Base-by-base conservation (phyloP, 2,888 invertebrate genomes). In the Troides helena region DNA sequence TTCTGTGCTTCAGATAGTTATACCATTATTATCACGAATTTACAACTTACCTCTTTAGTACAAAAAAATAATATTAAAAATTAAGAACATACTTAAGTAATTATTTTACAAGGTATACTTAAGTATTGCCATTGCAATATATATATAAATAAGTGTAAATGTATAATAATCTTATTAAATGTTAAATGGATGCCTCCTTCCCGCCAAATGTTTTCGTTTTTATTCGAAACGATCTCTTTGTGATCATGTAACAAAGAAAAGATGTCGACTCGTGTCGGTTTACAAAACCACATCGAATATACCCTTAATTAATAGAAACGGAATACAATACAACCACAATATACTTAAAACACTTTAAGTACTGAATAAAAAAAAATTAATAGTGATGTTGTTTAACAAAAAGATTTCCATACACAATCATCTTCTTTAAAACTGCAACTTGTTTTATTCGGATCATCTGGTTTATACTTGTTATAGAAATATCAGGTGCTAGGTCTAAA, bases 301-400 rank as follows among this genome's bases (percentile, higher is more conserved):
- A 74, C 77, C 81, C 75, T 74, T 80, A 81, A 83, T 83, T 83
- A 81, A 76, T 60, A 70, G 76, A 75, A 53, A 53, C 53, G 18
- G 18, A 50, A 21, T 73, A 78, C 78, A 81, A 79, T 77, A 85
- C 83, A 85, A 85, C 87, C 85, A 75, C 88, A 88, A 84, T 76
- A 77, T 73, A 80, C 76, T 72, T 73, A 74, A 76, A 56, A 60
- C 76, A 69, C 79, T 78, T 78, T 76, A n/a, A 60, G 18, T 39
- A 63, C 23, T 30, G 70, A 73, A 68, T 17, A 64, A 64, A 50
- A 58, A 58, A 58, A 68, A 59, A 67, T 65, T 71, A 70, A 69
- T 62, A 62, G 7, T 30, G 46, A 17, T n/a, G 18, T 6, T 53
- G 1, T 53, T 53, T 53, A n/a, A n/a, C 18, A 18, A 18, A 53